Evolutionary conservation across 2,888 invertebrate species (phyloP).

Genomic region (Tetragonula carbonaria): DNA sequence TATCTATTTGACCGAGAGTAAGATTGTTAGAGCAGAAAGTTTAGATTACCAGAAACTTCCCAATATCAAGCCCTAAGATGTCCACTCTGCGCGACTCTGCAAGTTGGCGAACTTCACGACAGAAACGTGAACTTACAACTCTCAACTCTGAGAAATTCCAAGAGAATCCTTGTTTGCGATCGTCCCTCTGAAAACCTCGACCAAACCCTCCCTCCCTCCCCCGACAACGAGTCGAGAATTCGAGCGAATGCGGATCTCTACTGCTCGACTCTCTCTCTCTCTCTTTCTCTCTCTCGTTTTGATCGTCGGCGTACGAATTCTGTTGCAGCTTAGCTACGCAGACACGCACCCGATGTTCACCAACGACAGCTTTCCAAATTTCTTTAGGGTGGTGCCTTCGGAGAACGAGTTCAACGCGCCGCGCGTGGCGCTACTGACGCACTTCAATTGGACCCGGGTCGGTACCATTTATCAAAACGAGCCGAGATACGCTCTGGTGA

Average conservation of each 20-base stretch:
- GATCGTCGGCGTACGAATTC: neutral
- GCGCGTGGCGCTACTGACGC: constrained; percentile 92
- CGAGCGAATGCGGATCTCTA: neutral
- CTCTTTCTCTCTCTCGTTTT: too few relatives aligned
- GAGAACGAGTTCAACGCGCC: constrained; percentile 98
- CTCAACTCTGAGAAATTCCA: neutral
- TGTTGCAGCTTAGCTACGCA: constrained; percentile 94
- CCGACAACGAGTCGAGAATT: too few relatives aligned
- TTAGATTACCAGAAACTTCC: constrained; percentile 1
- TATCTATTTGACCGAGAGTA: neutral
- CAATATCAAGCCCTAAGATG: neutral
- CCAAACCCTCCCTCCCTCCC: too few relatives aligned
- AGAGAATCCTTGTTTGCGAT: neutral
- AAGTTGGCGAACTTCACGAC: neutral
- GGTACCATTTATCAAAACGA: constrained; percentile 99
- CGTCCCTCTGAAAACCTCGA: neutral
- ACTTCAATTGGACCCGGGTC: constrained; percentile 98
- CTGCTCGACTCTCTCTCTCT: neutral
- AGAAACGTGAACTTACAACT: neutral
- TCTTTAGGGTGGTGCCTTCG: constrained; percentile 98
- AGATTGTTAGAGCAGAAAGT: neutral
- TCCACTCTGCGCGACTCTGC: neutral
- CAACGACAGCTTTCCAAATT: constrained; percentile 96
- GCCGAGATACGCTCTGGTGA: constrained; percentile 95
- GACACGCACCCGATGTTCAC: constrained; percentile 99